phyloP scores from a whole-genome alignment of 1,140 invertebrate genomes.

The Halotydeus destructor region DNA sequence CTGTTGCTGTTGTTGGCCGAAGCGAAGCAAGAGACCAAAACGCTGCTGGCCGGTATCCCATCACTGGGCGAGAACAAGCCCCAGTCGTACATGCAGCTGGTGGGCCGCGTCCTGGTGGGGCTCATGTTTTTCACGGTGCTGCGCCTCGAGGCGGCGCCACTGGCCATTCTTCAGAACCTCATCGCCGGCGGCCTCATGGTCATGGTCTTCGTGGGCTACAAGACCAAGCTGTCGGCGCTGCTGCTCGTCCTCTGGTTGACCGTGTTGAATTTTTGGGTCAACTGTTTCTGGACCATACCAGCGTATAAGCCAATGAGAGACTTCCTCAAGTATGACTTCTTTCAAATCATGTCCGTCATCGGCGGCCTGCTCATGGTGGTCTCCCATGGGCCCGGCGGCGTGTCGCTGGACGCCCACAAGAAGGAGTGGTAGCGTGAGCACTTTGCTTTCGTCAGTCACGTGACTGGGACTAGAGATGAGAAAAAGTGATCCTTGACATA shows the following conservation, averaged over 20 bases:
- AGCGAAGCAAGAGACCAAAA: constrained; percentile 68
- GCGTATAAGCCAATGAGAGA: constrained; percentile 83
- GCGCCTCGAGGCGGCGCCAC: constrained; percentile 69
- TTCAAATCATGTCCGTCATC: constrained; percentile 95
- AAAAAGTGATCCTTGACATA: no score
- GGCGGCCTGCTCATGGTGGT: constrained; percentile 98
- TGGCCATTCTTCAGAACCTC: constrained; percentile 69
- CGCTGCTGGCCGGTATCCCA: constrained; percentile 93
- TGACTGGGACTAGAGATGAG: no score
- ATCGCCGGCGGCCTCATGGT: constrained; percentile 85
- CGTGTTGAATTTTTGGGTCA: constrained; percentile 57
- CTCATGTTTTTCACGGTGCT: constrained; percentile 98
- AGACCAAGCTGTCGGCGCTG: constrained; percentile 92
- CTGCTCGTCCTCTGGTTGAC: constrained; percentile 74
- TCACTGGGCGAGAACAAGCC: constrained; percentile 88
- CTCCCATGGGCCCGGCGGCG: constrained; percentile 86
- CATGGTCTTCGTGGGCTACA: constrained; percentile 87
- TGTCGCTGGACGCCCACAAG: constrained; percentile 99
- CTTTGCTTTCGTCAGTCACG: no score
- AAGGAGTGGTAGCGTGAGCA: constrained; percentile 92
- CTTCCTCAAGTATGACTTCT: constrained; percentile 99
- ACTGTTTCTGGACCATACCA: constrained; percentile 93
- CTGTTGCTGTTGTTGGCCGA: constrained; percentile 84
- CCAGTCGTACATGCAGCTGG: constrained; percentile 87
- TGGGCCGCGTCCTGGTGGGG: constrained; percentile 79